These are phyloP conservation scores for Notodonta dromedarius DNA, from an alignment of 2,888 invertebrate species.

Conservation along the genomic window DNA sequence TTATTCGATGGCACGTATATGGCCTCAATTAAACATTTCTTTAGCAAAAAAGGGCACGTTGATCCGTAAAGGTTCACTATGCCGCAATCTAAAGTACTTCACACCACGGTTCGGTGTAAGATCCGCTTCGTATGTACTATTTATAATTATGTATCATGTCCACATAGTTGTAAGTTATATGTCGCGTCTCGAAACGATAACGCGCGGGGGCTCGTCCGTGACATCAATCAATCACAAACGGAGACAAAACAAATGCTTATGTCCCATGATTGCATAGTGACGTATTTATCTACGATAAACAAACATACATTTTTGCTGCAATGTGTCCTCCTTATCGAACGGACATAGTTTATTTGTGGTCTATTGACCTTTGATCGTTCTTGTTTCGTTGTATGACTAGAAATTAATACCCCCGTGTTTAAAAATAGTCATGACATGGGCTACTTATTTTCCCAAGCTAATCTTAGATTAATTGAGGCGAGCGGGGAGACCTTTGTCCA, in stretches of 20 bases:
- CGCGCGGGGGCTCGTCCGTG: slow-evolving; percentile 78
- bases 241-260: slow-evolving; percentile 75
- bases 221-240: slow-evolving; percentile 67
- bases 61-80: slow-evolving; percentile 8
- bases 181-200: slow-evolving; percentile 55
- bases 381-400: background rate
- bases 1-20: no score
- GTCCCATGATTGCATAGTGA: slow-evolving; percentile 66
- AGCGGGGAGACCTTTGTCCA: no score
- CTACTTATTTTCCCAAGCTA: background rate
- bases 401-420: no score
- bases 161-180: slow-evolving; percentile 8
- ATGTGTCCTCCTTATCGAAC: slow-evolving; percentile 38
- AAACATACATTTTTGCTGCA: slow-evolving; percentile 41
- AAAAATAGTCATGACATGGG: background rate
- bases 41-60: no score
- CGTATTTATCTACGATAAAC: slow-evolving; percentile 46
- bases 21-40: no score
- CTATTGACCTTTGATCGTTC: slow-evolving; percentile 46
- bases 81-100: slow-evolving; percentile 27
- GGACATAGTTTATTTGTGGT: slow-evolving; percentile 43
- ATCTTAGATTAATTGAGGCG: no score
- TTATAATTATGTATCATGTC: slow-evolving; percentile 20
- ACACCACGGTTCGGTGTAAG: slow-evolving; percentile 36
- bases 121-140: slow-evolving; percentile 54